Evolutionary conservation across 1,140 invertebrate species (phyloP), one percentile per base, ranked within the genome.

Genomic region (Uloborus diversus): DNA sequence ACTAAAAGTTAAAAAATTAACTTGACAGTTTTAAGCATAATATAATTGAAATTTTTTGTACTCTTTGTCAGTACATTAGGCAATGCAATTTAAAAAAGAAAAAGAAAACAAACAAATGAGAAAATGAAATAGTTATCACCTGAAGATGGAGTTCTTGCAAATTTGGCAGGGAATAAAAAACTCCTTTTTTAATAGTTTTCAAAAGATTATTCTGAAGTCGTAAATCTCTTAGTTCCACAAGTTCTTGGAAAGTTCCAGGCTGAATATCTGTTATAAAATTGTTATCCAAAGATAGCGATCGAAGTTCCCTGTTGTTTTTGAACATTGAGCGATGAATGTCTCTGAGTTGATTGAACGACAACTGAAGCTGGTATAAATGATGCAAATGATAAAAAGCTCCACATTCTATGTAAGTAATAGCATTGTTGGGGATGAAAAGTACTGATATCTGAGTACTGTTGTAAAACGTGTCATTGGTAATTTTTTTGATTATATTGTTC

Each of bases 401-500:
- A 5, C 89, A 86, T 85, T 95, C 92, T 57, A 97, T 90, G 79
- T 90, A 88, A 42, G 91, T 88, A 37, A 97, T 93, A 5, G 94
- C 93, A 86, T 97, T 97, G 80, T 94, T 92, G 84, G 96, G 93
- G 56, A 96, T 87, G 86, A 96, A 94, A 42, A 96, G 91, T 23
- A 96, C 93, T 1, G 91, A 91, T 20, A 97, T 87, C 62, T 91
- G 91, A 0, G 89, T 85, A 4, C 93, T 93, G 76, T 94, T 93
- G 3, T 89, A 88, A 85, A 97, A 96, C 13, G 93, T 92, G 80
- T 94, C 92, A 4, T 91, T 90, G 0, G 92, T 91, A 81, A 97
- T 90, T 86, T 95, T 93, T 1, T 95, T 86, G 59, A 97, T 93
- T 85, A 96, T 96, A 85, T 97, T 97, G 85, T 96, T 93, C 0